Evolutionary conservation across 2,888 invertebrate genomes (phyloP).

Genomic region (Xiphydria camelus): DNA sequence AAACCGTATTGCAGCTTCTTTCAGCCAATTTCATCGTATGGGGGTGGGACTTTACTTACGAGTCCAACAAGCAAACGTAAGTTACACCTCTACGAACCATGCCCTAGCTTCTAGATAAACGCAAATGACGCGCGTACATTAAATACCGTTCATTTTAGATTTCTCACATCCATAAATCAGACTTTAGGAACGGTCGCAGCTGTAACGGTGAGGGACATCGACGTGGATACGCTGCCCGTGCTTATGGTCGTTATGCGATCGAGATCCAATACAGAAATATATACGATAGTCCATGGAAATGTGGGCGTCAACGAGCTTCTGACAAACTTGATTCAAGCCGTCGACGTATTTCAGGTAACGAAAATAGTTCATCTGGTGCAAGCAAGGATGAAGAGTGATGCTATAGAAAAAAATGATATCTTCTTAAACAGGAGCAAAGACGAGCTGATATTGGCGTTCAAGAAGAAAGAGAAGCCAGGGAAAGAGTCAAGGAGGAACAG

Average conservation of each 20-base stretch:
- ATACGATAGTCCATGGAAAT: slow-evolving; percentile 88
- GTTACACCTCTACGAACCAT: slow-evolving; percentile 28
- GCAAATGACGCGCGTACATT: not conserved
- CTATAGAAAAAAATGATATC: slow-evolving; percentile 9
- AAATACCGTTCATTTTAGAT: slow-evolving; percentile 59
- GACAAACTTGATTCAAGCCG: slow-evolving; percentile 82
- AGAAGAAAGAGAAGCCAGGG: slow-evolving; percentile 85
- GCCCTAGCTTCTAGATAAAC: not conserved
- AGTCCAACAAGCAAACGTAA: slow-evolving; percentile 82
- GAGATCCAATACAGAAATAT: slow-evolving; percentile 86
- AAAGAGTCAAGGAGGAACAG: slow-evolving; percentile 89
- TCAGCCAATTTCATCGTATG: slow-evolving; percentile 90
- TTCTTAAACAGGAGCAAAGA: slow-evolving; percentile 66
- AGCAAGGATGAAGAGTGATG: slow-evolving; percentile 24
- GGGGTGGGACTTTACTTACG: slow-evolving; percentile 96
- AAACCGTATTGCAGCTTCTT: slow-evolving; percentile 86
- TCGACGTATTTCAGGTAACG: slow-evolving; percentile 72
- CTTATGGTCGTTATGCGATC: slow-evolving; percentile 87
- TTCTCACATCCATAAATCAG: slow-evolving; percentile 74
- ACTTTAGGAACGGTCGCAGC: slow-evolving; percentile 83
- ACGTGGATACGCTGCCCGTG: slow-evolving; percentile 85
- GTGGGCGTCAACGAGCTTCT: slow-evolving; percentile 88
- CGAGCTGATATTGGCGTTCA: slow-evolving; percentile 78
- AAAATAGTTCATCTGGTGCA: not conserved
- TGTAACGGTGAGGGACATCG: slow-evolving; percentile 81